A percentile compares a stretch with the other conserved stretches of the same genome.
Conservation (phyloP, 2,888 invertebrate genomes). For the Trichopoda pennipes region DNA sequence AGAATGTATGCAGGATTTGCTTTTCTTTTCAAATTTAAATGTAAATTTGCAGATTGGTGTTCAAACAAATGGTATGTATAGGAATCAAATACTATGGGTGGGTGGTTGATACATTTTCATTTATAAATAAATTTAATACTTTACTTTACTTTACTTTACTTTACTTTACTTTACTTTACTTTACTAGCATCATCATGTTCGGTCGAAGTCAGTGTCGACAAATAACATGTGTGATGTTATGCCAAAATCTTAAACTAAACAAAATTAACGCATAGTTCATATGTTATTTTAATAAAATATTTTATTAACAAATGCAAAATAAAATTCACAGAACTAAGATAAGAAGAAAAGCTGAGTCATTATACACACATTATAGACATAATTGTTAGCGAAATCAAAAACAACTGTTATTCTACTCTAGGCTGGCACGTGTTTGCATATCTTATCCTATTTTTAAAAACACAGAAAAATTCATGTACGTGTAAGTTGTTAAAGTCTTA, state of each 20-base stretch:
- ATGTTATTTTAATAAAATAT: slow-evolving; percentile 31
- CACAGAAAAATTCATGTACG: background rate
- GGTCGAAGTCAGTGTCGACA: background rate
- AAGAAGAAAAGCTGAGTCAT: slow-evolving; percentile 4
- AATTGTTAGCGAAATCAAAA: slow-evolving; percentile 1
- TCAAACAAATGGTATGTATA: slow-evolving; percentile 31
- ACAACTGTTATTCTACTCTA: slow-evolving; percentile 17
- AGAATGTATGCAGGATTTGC: no score
- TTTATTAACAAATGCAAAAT: slow-evolving; percentile 20
- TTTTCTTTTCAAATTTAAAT: background rate
- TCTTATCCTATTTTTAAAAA: slow-evolving; percentile 9
- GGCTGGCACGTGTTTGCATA: slow-evolving; percentile 20
- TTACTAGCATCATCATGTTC: slow-evolving; percentile 16
- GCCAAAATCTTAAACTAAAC: slow-evolving; percentile 41
- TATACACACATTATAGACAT: background rate
- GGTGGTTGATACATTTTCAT: slow-evolving; percentile 36
- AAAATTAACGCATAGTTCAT: slow-evolving; percentile 7
- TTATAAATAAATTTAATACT: slow-evolving; percentile 44
- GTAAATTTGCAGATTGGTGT: slow-evolving; percentile 8
- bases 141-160: no score
- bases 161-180: no score
- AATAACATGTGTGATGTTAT: slow-evolving; percentile 13
- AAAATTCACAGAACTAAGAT: slow-evolving; percentile 17
- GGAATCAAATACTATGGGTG: slow-evolving; percentile 35
- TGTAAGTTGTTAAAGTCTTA: slow-evolving; percentile 21